phyloP scores from a whole-genome alignment of 1,140 invertebrate genomes.

The Drosophila nigromelanica region DNA sequence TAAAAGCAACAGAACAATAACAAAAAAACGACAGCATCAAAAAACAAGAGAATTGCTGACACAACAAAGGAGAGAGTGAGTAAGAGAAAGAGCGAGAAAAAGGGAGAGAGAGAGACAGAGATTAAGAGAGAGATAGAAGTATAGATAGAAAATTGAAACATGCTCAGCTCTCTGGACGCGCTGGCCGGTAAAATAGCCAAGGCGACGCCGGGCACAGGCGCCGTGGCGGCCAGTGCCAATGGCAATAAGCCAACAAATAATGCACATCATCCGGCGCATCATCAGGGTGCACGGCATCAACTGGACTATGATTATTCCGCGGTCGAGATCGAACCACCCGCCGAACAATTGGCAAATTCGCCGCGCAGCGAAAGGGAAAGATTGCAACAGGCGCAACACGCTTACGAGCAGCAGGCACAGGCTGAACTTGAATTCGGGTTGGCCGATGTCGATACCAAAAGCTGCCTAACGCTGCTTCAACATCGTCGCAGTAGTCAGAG shows the following conservation, averaged over 20 bases:
- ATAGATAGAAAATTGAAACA: slow-evolving; percentile 62
- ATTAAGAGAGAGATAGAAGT: not conserved
- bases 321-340: slow-evolving; percentile 73
- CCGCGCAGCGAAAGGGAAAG: slow-evolving; percentile 65
- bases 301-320: slow-evolving; percentile 71
- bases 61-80: no score
- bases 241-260: slow-evolving; percentile 61
- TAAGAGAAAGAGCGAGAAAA: slow-evolving; percentile 12
- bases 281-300: slow-evolving; percentile 44
- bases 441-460: slow-evolving; percentile 61
- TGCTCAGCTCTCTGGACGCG: slow-evolving; percentile 91
- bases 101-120: not conserved
- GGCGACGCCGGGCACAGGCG: slow-evolving; percentile 68
- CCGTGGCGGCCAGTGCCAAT: slow-evolving; percentile 52
- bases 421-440: slow-evolving; percentile 66
- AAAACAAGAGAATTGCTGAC: no score
- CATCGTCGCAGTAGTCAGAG: slow-evolving; percentile 50
- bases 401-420: slow-evolving; percentile 69
- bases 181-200: slow-evolving; percentile 92
- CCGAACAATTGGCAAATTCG: slow-evolving; percentile 71
- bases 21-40: no score
- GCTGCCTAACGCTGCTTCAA: slow-evolving; percentile 49
- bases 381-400: slow-evolving; percentile 69
- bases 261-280: slow-evolving; percentile 55
- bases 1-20: no score